Base-by-base conservation (phyloP, 92 coral and sea anemone species). In the Zoanthus gigantus region DNA sequence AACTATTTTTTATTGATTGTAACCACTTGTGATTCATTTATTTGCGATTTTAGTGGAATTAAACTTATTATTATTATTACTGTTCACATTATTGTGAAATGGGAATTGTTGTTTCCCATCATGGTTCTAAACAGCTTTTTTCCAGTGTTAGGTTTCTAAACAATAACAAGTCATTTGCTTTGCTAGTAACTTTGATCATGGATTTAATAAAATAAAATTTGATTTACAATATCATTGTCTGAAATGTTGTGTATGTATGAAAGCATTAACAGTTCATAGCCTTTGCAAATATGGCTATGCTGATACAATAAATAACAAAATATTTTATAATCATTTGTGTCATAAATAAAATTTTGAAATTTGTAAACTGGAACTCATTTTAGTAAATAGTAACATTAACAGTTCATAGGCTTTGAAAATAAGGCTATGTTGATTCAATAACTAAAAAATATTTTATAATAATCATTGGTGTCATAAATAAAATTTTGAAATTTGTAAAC, bases 91-190 rank as follows among this genome's bases (percentile, higher is more conserved):
- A 30, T 61, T 61, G 69, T 61, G 31, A 61, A 61, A 61, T 61
- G 69, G 69, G 69, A 61, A 61, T 61, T 61, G 69, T 61, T 61
- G 69, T 61, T 61, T 61, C 69, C 69, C 69, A 61, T 61, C 69
- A 61, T 61, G 69, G 69, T 61, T 61, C 68, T 61, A 61, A 61
- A 61, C 68, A 61, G 68, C 69, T n/a, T 61, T n/a, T 61, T 61
- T 61, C 69, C 69, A 61, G 69, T 61, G 69, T 61, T 61, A 61
- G 69, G 69, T 61, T 61, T 61, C 69, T 61, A 61, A 61, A 61
- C 69, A 61, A 61, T 61, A 61, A 61, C 69, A 61, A 61, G 69
- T 61, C 69, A 61, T 61, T 61, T 61, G 69, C 69, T 61, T 61
- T 61, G 69, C 69, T 61, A 61, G 69, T 61, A 61, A 61, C 69